These are phyloP conservation scores for Piliocolobus tephrosceles DNA, from an alignment of 2,113 vertebrate genomes.

Conservation along the genomic window DNA sequence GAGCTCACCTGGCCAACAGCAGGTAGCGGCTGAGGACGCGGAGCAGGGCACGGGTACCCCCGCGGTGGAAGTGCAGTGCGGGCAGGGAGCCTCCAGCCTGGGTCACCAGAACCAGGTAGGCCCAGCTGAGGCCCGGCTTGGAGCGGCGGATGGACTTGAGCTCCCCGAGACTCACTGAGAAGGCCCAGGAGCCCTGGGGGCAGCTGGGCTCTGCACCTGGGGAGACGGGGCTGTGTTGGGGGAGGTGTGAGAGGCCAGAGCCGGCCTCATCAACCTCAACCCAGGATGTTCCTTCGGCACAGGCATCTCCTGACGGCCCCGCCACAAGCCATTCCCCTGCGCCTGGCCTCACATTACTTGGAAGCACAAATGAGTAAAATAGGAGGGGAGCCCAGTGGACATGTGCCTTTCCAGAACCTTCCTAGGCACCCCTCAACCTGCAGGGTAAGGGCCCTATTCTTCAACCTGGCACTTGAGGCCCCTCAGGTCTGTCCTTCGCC, in stretches of 20 bases:
- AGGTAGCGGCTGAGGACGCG: slow-evolving; percentile 90
- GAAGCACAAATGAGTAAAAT: background rate
- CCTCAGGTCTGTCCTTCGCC: background rate
- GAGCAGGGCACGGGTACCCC: slow-evolving; percentile 91
- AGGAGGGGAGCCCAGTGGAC: background rate
- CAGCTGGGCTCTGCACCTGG: slow-evolving; percentile 60
- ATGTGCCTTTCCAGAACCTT: background rate
- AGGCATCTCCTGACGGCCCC: background rate
- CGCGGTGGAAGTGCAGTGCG: slow-evolving; percentile 93
- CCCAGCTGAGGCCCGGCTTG: slow-evolving; percentile 92
- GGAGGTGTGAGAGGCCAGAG: accelerated
- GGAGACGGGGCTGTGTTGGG: accelerated
- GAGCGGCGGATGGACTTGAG: slow-evolving; percentile 92
- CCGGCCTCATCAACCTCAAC: background rate
- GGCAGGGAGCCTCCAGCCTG: slow-evolving; percentile 91
- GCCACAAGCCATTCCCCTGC: too few relatives aligned
- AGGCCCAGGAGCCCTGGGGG: slow-evolving; percentile 88
- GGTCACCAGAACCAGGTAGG: slow-evolving; percentile 93
- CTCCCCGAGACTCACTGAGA: slow-evolving; percentile 92
- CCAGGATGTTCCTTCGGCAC: background rate
- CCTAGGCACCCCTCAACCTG: background rate
- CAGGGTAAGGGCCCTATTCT: background rate
- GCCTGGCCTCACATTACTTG: background rate
- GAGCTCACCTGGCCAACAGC: slow-evolving; percentile 85
- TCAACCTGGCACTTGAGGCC: background rate